These are phyloP conservation scores for Thamnophis elegans DNA, from an alignment of 2,797 vertebrate genomes.

Conservation along the genomic window DNA sequence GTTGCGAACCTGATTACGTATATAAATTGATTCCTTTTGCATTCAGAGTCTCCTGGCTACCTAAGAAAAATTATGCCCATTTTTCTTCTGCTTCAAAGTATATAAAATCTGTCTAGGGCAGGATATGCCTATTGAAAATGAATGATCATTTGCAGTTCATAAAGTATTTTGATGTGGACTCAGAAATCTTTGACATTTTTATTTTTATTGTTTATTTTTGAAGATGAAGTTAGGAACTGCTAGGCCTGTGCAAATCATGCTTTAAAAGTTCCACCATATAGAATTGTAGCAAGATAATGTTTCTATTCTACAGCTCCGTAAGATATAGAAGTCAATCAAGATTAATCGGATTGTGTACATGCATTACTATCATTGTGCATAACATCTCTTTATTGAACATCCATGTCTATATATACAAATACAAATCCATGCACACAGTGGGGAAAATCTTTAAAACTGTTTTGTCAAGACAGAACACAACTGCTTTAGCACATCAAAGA, in stretches of 20 bases:
- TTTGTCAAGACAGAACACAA: neutral
- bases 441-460: neutral
- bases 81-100: conserved; percentile 26
- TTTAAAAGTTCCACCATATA: neutral
- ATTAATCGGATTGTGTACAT: neutral
- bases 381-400: neutral
- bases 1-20: conserved; percentile 9
- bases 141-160: conserved; percentile 36
- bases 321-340: neutral
- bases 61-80: conserved; percentile 11
- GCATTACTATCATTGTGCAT: neutral
- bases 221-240: neutral
- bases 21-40: conserved; percentile 33
- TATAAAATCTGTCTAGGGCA: conserved; percentile 29
- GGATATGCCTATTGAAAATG: conserved; percentile 21
- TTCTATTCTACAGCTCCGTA: neutral
- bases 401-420: neutral
- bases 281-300: neutral
- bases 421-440: neutral
- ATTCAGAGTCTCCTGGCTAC: conserved; percentile 6
- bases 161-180: neutral
- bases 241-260: neutral
- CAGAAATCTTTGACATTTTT: conserved; percentile 4
- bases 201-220: conserved; percentile 8
- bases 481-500: neutral